Percentiles rank a stretch among this genome's conserved stretches.
Evolutionary conservation across 2,888 invertebrate species (phyloP).

Genomic region (Tipula vernalis): DNA sequence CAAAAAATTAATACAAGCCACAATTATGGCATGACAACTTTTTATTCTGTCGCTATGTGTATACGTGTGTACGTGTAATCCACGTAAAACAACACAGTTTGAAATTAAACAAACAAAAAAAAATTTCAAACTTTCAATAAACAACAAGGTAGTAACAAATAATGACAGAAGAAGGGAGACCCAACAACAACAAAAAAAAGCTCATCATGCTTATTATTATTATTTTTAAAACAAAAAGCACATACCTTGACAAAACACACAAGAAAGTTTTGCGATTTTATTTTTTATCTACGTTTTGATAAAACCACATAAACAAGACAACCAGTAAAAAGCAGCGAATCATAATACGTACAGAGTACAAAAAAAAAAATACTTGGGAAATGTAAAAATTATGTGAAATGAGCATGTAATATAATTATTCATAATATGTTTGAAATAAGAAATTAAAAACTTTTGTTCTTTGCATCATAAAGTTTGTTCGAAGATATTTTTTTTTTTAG

Average conservation of each 20-base stretch:
- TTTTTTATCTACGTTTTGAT: not conserved
- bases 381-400: not conserved
- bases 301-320: not conserved
- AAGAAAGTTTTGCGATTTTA: not conserved
- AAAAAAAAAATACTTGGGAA: not conserved
- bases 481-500: not conserved
- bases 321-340: not conserved
- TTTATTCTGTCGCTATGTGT: not conserved
- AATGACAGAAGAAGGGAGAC: not conserved
- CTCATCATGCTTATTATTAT: not conserved
- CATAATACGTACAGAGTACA: not conserved
- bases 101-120: not conserved
- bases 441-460: not conserved
- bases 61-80: not conserved
- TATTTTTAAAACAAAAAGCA: not conserved
- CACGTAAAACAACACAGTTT: not conserved
- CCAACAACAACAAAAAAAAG: not conserved
- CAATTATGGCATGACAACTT: not conserved
- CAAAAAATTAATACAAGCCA: not conserved
- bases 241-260: not conserved
- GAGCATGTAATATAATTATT: constrained; percentile 4
- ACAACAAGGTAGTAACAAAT: not conserved
- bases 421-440: not conserved
- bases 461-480: not conserved
- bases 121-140: not conserved